phyloP scores from a whole-genome alignment of 1,140 invertebrate genomes.

The Pararge aegeria region DNA sequence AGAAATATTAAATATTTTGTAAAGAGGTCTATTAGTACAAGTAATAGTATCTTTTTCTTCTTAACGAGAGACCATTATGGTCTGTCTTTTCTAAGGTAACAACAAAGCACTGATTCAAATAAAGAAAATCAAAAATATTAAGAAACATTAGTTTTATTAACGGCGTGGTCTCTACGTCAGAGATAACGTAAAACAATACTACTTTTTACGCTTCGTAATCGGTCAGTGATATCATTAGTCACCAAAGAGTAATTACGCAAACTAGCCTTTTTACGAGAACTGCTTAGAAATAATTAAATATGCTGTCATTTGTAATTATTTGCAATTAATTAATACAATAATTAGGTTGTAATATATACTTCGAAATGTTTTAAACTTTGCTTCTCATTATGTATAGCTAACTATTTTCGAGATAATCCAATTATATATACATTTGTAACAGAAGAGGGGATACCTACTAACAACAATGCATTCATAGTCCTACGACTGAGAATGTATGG shows the following conservation, averaged over 20 bases:
- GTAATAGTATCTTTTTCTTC: too few relatives aligned
- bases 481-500: too few relatives aligned
- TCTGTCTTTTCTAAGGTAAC: too few relatives aligned
- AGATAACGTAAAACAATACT: constrained; percentile 10
- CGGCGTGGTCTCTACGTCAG: not conserved
- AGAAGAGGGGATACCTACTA: too few relatives aligned
- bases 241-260: constrained; percentile 6
- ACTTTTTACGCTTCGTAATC: constrained; percentile 4
- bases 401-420: too few relatives aligned
- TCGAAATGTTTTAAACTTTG: not conserved
- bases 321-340: not conserved
- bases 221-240: constrained; percentile 9
- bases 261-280: not conserved
- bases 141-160: not conserved
- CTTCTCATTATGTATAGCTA: not conserved
- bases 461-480: too few relatives aligned
- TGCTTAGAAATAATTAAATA: not conserved
- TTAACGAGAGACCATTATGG: too few relatives aligned
- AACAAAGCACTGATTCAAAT: too few relatives aligned
- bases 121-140: not conserved
- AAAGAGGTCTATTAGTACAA: too few relatives aligned
- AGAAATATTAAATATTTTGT: too few relatives aligned
- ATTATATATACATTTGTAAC: too few relatives aligned
- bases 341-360: not conserved
- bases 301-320: not conserved